These are phyloP conservation scores for Cynaeus angustus DNA, from an alignment of 2,888 invertebrate species.

Conservation along the genomic window DNA sequence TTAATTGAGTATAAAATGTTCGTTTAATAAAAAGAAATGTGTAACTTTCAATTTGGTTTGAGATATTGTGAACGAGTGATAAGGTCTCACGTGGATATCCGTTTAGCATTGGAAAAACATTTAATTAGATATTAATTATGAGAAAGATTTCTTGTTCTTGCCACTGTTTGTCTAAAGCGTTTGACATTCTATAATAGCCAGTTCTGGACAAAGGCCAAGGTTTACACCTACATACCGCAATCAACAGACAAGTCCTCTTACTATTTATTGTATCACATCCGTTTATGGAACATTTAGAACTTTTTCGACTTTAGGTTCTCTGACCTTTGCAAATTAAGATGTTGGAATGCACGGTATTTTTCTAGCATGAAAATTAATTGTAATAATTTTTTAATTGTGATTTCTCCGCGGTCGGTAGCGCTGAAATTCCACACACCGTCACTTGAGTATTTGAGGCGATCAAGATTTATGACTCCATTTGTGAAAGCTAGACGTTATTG, in stretches of 20 bases:
- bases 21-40: constrained; percentile 16
- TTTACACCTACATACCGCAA: constrained; percentile 55
- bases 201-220: constrained; percentile 61
- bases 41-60: constrained; percentile 2
- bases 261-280: constrained; percentile 30
- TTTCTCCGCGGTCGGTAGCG: constrained; percentile 9
- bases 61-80: neutral
- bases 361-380: too few relatives aligned
- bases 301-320: neutral
- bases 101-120: constrained; percentile 18
- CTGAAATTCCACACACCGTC: constrained; percentile 30
- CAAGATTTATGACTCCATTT: constrained; percentile 53
- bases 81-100: constrained; percentile 27
- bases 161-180: constrained; percentile 40
- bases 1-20: constrained; percentile 31
- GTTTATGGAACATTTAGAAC: constrained; percentile 12
- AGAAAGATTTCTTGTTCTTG: constrained; percentile 39
- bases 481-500: constrained; percentile 53
- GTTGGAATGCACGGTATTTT: neutral
- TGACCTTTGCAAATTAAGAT: neutral
- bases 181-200: constrained; percentile 51
- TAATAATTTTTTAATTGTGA: too few relatives aligned
- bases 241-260: constrained; percentile 36
- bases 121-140: constrained; percentile 46
- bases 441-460: constrained; percentile 29